Conservation (phyloP, 2,888 invertebrate genomes). For the Salpingus planirostris region DNA sequence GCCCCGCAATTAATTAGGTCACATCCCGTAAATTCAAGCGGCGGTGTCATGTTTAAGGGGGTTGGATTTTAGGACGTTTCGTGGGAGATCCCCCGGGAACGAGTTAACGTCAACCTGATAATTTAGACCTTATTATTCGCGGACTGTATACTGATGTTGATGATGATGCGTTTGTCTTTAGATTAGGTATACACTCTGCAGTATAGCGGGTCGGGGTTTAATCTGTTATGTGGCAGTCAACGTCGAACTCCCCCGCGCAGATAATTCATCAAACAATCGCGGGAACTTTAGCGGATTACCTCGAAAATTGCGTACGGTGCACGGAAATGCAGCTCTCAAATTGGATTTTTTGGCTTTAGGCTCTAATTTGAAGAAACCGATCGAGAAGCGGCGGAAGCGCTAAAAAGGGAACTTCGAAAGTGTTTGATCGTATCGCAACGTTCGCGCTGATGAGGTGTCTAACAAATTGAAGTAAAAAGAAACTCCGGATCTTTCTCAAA, state of each 20-base stretch:
- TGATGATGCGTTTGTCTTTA: slow-evolving; percentile 5
- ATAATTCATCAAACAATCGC: slow-evolving; percentile 15
- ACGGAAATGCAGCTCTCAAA: slow-evolving; percentile 5
- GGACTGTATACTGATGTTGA: too few species aligned
- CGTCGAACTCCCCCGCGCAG: slow-evolving; percentile 12
- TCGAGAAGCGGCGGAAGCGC: slow-evolving; percentile 3
- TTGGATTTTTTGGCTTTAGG: slow-evolving; percentile 7
- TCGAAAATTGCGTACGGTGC: neutral
- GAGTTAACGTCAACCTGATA: slow-evolving; percentile 18
- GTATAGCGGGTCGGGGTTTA: slow-evolving; percentile 17
- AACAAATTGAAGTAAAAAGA: slow-evolving; percentile 16
- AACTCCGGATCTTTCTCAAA: slow-evolving; percentile 8
- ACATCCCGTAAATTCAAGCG: too few species aligned
- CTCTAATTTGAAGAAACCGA: slow-evolving; percentile 8
- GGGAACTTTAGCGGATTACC: slow-evolving; percentile 4
- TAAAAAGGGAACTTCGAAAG: slow-evolving; percentile 5
- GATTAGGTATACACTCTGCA: slow-evolving; percentile 6
- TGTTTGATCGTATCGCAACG: slow-evolving; percentile 12
- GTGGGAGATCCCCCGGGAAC: slow-evolving; percentile 15
- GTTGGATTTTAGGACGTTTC: slow-evolving; percentile 10
- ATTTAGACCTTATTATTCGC: slow-evolving; percentile 16
- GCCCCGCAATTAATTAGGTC: too few species aligned
- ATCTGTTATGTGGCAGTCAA: slow-evolving; percentile 19
- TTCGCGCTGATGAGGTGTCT: slow-evolving; percentile 15
- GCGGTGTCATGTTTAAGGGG: too few species aligned